Base-by-base conservation (phyloP, 2,797 vertebrate genomes). In the Phalloptychus januarius region DNA sequence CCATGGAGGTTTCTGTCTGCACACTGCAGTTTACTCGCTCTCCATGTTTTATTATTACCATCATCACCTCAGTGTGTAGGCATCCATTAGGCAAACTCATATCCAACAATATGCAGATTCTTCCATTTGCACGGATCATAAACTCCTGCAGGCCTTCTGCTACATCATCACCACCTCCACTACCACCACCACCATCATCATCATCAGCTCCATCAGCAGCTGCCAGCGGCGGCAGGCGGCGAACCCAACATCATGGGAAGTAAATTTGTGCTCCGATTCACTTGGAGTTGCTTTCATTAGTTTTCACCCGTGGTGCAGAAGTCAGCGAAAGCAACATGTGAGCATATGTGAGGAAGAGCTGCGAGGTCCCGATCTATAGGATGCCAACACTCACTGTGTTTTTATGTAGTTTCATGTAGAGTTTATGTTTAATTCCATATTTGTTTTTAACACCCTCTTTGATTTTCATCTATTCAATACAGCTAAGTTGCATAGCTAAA, bases 91-190 rank as follows among this genome's bases (percentile, higher is more conserved):
- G 82, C 82, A 89, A 88, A 92, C 88, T 93, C 92, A 93, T 94
- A 93, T 94, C 87, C 89, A 91, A 91, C 90, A 92, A 93, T 93
- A 94, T 95, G 94, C 87, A 91, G 92, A 93, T 94, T 93, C 85
- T 83, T 92, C 94, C 91, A 94, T 95, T 95, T 95, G 93, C 94
- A 95, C 86, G 94, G 93, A 90, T 94, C 95, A 95, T 95, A 94
- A 95, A 96, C 88, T 94, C 89, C 92, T 92, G 87, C 90, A 90
- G 92, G 94, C 91, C 79, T 88, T 92, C 86, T 88, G 86, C 91
- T 81, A 81, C 94, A 93, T 93, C 90, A 82, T 46, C 88, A 70
- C 0, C 86, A 75, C 5, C 84, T 65, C 15, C 87, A 46, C 20
- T 89, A 54, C 3, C 82, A 78, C 56, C 82, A 78, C 56, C 56